phyloP scores from a whole-genome alignment of 2,113 vertebrate genomes.

The Catharus bicknelli region DNA sequence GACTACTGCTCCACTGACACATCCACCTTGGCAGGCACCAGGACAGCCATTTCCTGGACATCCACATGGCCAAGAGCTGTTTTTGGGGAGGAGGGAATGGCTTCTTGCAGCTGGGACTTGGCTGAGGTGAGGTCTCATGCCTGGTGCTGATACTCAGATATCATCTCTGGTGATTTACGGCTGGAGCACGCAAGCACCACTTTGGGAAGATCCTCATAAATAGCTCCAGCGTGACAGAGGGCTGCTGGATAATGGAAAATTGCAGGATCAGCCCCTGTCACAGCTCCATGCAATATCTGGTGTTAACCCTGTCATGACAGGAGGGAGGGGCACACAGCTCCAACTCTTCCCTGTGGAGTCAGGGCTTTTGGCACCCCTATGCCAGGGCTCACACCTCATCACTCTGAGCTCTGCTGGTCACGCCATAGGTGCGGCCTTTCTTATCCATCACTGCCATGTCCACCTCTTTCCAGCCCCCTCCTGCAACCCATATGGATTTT shows the following conservation, averaged over 20 bases:
- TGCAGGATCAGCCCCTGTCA: background rate
- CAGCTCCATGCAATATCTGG: background rate
- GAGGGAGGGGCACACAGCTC: background rate
- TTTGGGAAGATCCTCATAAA: slow-evolving; percentile 56
- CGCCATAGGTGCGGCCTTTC: background rate
- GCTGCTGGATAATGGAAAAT: slow-evolving; percentile 59
- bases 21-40: background rate
- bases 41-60: fast-evolving
- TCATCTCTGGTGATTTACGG: slow-evolving; percentile 37
- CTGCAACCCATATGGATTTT: background rate
- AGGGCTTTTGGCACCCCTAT: fast-evolving
- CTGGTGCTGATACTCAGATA: slow-evolving; percentile 43
- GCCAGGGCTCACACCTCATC: background rate
- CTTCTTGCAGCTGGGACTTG: slow-evolving; percentile 49
- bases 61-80: background rate
- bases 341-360: background rate
- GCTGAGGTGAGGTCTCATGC: slow-evolving; percentile 20
- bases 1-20: background rate
- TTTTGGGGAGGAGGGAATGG: fast-evolving
- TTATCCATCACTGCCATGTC: background rate
- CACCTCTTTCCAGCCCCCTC: background rate
- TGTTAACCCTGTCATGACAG: background rate
- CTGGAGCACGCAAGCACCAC: background rate
- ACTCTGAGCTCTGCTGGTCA: fast-evolving
- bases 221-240: background rate